These are phyloP conservation scores for Rhamphomyia laevipes DNA, from an alignment of 2,888 invertebrate genomes.

Conservation along the genomic window DNA sequence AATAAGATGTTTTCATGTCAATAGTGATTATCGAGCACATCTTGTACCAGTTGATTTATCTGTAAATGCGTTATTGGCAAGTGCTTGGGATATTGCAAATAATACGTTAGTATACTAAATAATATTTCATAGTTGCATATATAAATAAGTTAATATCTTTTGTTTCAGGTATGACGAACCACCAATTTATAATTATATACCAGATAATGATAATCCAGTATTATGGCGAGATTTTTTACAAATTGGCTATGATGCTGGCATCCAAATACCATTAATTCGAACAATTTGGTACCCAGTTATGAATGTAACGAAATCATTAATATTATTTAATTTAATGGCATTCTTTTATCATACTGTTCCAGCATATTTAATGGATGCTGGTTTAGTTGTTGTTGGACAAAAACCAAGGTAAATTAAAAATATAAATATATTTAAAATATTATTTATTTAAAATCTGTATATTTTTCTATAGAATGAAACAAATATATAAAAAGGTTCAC, in stretches of 20 bases:
- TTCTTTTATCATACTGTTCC: constrained; percentile 52
- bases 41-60: constrained; percentile 38
- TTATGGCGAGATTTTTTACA: constrained; percentile 62
- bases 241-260: constrained; percentile 41
- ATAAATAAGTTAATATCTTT: too few relatives aligned
- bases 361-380: constrained; percentile 47
- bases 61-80: constrained; percentile 38
- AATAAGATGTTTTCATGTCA: constrained; percentile 36
- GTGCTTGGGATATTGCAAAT: constrained; percentile 37
- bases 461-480: constrained; percentile 50
- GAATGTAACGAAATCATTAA: constrained; percentile 37
- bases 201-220: constrained; percentile 65
- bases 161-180: constrained; percentile 19
- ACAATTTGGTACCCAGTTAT: constrained; percentile 57
- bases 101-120: neutral
- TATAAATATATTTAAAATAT: neutral
- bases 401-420: constrained; percentile 39
- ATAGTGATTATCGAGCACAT: constrained; percentile 31
- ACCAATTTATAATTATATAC: constrained; percentile 75
- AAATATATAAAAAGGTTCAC: constrained; percentile 67
- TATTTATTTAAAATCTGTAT: neutral
- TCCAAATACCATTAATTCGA: constrained; percentile 45
- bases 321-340: constrained; percentile 36
- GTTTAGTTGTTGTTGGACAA: constrained; percentile 41
- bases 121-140: too few relatives aligned